Conservation (phyloP, 2,888 invertebrate genomes). For the Plebejus anna region DNA sequence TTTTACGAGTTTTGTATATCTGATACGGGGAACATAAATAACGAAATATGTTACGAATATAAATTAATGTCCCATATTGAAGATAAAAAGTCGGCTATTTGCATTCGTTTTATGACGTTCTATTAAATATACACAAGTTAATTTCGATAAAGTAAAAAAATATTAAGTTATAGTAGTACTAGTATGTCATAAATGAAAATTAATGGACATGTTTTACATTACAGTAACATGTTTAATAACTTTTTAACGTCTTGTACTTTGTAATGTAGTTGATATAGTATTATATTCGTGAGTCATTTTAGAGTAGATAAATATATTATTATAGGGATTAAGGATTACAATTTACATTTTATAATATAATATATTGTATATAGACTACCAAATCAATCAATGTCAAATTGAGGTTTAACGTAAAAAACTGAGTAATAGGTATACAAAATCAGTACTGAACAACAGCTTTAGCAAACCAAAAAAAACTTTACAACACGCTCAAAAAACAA, state of each 20-base stretch:
- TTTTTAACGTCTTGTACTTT: conserved; percentile 20
- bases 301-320: background rate
- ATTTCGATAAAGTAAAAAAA: conserved; percentile 15
- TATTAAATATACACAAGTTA: conserved; percentile 17
- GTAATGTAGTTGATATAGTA: background rate
- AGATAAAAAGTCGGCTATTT: conserved; percentile 10
- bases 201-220: conserved; percentile 20
- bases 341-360: too few relatives aligned
- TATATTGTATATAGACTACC: too few relatives aligned
- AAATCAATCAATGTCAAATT: background rate
- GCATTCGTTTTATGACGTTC: conserved; percentile 18
- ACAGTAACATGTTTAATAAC: conserved; percentile 2
- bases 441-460: background rate
- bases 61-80: conserved; percentile 17
- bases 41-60: conserved; percentile 12
- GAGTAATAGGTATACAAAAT: background rate
- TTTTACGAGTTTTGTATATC: conserved; percentile 5
- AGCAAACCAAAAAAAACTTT: background rate
- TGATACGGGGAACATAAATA: background rate
- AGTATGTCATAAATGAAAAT: conserved; percentile 19
- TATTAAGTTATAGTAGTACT: too few relatives aligned
- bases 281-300: background rate
- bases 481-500: background rate
- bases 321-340: background rate
- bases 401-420: background rate